phyloP scores from a whole-genome alignment of 2,888 invertebrate species.

The Leptopilina myrica region DNA sequence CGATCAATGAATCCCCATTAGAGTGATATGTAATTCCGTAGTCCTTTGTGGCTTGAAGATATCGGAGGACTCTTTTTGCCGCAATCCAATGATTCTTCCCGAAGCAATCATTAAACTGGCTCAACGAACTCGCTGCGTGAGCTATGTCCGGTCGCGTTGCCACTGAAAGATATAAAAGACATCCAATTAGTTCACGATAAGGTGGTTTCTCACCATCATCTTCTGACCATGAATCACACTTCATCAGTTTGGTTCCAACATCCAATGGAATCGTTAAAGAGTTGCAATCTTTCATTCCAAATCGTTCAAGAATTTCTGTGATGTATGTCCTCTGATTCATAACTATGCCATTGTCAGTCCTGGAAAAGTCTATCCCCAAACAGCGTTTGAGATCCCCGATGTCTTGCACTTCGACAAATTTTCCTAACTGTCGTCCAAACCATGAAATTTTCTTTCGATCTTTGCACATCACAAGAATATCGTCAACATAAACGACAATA shows the following conservation, averaged over 20 bases:
- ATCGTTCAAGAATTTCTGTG: slow-evolving; percentile 56
- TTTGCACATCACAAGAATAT: slow-evolving; percentile 32
- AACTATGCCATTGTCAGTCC: background rate
- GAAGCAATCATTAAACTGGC: slow-evolving; percentile 47
- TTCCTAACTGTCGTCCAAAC: slow-evolving; percentile 6
- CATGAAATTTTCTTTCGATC: background rate
- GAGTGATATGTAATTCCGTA: background rate
- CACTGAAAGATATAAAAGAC: slow-evolving; percentile 48
- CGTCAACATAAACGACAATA: slow-evolving; percentile 44
- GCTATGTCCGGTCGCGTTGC: slow-evolving; percentile 50
- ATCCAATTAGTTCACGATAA: slow-evolving; percentile 46
- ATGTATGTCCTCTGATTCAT: slow-evolving; percentile 57
- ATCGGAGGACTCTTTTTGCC: slow-evolving; percentile 15
- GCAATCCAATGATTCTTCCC: slow-evolving; percentile 5
- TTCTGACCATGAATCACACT: slow-evolving; percentile 7
- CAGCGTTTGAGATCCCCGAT: slow-evolving; percentile 27
- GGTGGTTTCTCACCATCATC: slow-evolving; percentile 41
- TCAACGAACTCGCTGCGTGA: slow-evolving; percentile 45
- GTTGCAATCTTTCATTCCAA: slow-evolving; percentile 43
- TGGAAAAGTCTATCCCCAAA: slow-evolving; percentile 40
- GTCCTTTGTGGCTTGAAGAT: slow-evolving; percentile 1
- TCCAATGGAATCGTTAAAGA: slow-evolving; percentile 43
- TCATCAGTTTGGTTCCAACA: slow-evolving; percentile 33
- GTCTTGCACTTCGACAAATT: slow-evolving; percentile 31
- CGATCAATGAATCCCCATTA: background rate